Conservation (phyloP, 1,140 invertebrate genomes). For the Akabosia matsudoensis region DNA sequence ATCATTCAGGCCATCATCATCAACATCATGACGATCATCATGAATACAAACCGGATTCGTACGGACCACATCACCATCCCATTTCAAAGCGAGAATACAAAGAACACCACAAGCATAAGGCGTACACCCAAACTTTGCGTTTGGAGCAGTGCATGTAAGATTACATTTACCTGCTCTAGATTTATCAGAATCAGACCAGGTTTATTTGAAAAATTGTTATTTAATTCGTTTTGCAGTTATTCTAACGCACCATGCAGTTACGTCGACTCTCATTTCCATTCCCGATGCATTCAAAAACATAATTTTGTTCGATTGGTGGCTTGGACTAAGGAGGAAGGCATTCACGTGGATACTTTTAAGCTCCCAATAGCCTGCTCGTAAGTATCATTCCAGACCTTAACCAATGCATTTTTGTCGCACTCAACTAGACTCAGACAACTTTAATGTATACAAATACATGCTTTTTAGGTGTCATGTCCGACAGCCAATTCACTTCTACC, state of each 20-base stretch:
- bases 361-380: conserved; percentile 47
- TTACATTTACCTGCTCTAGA: no score
- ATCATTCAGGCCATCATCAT: neutral
- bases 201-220: conserved; percentile 1
- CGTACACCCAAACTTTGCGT: conserved; percentile 47
- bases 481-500: conserved; percentile 35
- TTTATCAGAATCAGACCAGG: no score
- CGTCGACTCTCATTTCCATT: conserved; percentile 41
- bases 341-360: conserved; percentile 49
- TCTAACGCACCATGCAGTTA: conserved; percentile 47
- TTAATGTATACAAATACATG: no score
- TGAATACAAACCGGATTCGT: neutral
- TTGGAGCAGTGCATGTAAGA: conserved; percentile 49
- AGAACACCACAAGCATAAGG: neutral
- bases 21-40: neutral
- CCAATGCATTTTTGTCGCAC: neutral
- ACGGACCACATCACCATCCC: neutral
- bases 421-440: neutral
- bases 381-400: neutral
- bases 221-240: conserved; percentile 37
- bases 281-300: conserved; percentile 48
- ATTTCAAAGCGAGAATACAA: conserved; percentile 9
- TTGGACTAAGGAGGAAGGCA: conserved; percentile 47
- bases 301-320: conserved; percentile 48
- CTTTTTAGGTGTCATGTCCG: conserved; percentile 34